A percentile compares a stretch with the other conserved stretches of the same genome.
Conservation (phyloP, 2,888 invertebrate genomes). For the Cryptus viduatorius region DNA sequence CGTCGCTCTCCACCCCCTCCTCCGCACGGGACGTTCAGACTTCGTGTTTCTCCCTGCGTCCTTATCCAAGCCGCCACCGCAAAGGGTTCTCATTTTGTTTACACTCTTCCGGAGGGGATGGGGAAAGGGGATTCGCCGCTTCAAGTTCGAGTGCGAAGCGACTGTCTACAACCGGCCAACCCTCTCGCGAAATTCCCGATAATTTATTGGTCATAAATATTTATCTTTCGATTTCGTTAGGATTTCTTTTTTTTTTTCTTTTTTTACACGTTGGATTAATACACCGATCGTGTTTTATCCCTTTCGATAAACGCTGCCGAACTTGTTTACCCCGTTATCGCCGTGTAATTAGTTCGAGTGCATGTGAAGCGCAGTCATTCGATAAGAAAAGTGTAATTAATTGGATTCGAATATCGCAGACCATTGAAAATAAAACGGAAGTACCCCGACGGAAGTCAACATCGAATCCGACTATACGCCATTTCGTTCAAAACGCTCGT, state of each 20-base stretch:
- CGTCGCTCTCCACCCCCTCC: constrained; percentile 45
- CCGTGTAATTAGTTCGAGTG: no score
- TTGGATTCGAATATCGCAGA: no score
- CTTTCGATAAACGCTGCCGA: not conserved
- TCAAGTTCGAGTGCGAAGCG: constrained; percentile 2
- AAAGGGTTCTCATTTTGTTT: constrained; percentile 76
- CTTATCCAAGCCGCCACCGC: constrained; percentile 62
- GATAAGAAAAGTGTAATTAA: no score
- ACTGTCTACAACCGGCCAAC: not conserved
- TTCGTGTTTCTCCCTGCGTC: constrained; percentile 38
- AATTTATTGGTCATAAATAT: constrained; percentile 54
- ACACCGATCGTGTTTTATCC: not conserved
- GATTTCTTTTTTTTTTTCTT: constrained; percentile 21
- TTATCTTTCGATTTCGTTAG: constrained; percentile 43
- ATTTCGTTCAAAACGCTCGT: no score
- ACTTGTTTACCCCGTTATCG: not conserved
- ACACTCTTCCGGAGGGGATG: constrained; percentile 50
- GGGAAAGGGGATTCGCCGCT: constrained; percentile 9
- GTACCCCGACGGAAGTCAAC: no score
- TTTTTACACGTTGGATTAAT: not conserved
- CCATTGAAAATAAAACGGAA: no score
- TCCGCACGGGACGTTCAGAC: constrained; percentile 39
- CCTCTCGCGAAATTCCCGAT: constrained; percentile 32
- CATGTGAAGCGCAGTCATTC: no score
- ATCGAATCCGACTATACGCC: no score